These are phyloP conservation scores for Abrostola tripartita DNA, from an alignment of 2,888 invertebrate genomes.

Conservation along the genomic window DNA sequence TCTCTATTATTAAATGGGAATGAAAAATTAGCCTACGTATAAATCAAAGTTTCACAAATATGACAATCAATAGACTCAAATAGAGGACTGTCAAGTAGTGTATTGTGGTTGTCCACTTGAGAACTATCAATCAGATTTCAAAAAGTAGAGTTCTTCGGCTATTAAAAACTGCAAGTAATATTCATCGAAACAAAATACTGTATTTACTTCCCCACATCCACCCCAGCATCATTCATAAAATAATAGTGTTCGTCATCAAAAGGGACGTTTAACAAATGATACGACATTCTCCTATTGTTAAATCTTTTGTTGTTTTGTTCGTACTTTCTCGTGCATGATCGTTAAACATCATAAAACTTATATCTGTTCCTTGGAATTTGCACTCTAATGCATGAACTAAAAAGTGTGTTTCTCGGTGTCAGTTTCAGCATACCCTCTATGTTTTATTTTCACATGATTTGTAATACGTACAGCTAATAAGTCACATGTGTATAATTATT, in stretches of 20 bases:
- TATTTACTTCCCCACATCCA: constrained; percentile 66
- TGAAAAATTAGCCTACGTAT: too few relatives aligned
- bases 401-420: constrained; percentile 42
- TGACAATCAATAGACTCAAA: too few relatives aligned
- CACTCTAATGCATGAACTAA: constrained; percentile 27
- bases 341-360: constrained; percentile 63
- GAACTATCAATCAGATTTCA: constrained; percentile 1
- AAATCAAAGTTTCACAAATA: too few relatives aligned
- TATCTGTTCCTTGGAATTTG: constrained; percentile 36
- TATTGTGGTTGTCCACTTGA: neutral
- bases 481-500: constrained; percentile 88
- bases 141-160: constrained; percentile 7
- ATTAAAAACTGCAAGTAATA: constrained; percentile 49
- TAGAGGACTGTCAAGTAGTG: too few relatives aligned
- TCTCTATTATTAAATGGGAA: too few relatives aligned
- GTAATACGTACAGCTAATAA: constrained; percentile 83
- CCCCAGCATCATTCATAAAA: constrained; percentile 84
- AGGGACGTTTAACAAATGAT: constrained; percentile 88
- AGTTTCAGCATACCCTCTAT: constrained; percentile 30
- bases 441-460: constrained; percentile 75
- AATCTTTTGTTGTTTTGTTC: constrained; percentile 84
- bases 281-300: constrained; percentile 85
- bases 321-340: constrained; percentile 61
- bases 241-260: constrained; percentile 86
- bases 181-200: constrained; percentile 70